A percentile compares a stretch with the other conserved stretches of the same genome.
Conservation (phyloP, 2,797 vertebrate genomes). For the Rhinogobio ventralis region DNA sequence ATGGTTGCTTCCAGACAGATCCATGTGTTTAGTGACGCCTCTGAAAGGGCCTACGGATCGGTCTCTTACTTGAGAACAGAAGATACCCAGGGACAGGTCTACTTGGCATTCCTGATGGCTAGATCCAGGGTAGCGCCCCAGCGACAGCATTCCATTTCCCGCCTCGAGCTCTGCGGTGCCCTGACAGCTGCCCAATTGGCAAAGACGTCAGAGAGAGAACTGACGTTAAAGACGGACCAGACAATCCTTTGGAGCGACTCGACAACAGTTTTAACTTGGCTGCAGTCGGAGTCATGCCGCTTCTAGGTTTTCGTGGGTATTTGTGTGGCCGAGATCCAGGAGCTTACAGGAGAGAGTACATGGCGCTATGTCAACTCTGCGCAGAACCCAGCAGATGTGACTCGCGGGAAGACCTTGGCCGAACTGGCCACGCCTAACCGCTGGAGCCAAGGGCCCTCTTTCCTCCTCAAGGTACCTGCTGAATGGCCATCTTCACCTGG, state of each 20-base stretch:
- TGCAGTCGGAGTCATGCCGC: too few relatives aligned
- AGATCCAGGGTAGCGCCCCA: too few relatives aligned
- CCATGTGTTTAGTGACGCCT: too few relatives aligned
- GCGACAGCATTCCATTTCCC: too few relatives aligned
- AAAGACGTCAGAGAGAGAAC: background rate
- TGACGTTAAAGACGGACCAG: background rate
- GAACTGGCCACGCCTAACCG: background rate
- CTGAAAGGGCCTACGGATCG: too few relatives aligned
- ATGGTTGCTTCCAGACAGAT: too few relatives aligned
- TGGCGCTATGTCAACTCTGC: slow-evolving; percentile 31
- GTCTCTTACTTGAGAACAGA: too few relatives aligned
- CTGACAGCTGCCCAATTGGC: too few relatives aligned
- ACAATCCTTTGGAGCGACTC: slow-evolving; percentile 34
- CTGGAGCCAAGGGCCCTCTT: slow-evolving; percentile 11
- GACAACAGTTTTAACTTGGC: too few relatives aligned
- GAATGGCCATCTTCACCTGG: background rate
- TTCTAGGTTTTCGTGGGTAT: slow-evolving; percentile 8
- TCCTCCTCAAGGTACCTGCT: background rate
- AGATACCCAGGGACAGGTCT: too few relatives aligned
- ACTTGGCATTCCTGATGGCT: too few relatives aligned
- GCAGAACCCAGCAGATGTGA: background rate
- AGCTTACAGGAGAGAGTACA: background rate
- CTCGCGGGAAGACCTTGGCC: slow-evolving; percentile 11
- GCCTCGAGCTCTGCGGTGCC: too few relatives aligned
- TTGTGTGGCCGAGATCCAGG: background rate